These are phyloP conservation scores for Epizoanthus stellaris DNA, from an alignment of 92 coral and sea anemone genomes.

Conservation along the genomic window DNA sequence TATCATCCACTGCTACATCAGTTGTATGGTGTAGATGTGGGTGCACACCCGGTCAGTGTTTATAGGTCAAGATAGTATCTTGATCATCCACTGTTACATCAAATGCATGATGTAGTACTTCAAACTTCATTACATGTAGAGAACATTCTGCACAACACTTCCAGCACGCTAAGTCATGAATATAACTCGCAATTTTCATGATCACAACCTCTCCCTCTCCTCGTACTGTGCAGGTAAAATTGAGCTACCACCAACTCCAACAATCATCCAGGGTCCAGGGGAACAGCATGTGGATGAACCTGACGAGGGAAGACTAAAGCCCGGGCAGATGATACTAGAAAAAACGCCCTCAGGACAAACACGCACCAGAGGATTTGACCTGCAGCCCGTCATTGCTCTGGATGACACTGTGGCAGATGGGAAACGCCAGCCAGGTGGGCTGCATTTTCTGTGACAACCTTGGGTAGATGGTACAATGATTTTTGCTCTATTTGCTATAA, in stretches of 20 bases:
- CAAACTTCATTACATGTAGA: too few relatives aligned
- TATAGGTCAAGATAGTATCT: too few relatives aligned
- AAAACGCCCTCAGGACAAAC: conserved; percentile 76
- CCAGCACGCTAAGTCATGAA: too few relatives aligned
- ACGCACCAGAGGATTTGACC: conserved; percentile 74
- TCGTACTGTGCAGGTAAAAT: neutral
- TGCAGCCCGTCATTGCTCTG: conserved; percentile 74
- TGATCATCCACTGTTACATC: too few relatives aligned
- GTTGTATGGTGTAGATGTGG: too few relatives aligned
- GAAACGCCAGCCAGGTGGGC: conserved; percentile 12
- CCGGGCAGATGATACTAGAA: conserved; percentile 71
- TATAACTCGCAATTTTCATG: too few relatives aligned
- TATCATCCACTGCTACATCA: too few relatives aligned
- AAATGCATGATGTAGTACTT: too few relatives aligned
- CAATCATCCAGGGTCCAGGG: conserved; percentile 3
- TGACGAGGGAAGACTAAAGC: neutral
- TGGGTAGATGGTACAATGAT: neutral
- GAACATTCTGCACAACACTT: too few relatives aligned
- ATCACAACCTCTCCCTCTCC: neutral
- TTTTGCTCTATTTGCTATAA: too few relatives aligned
- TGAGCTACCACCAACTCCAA: conserved; percentile 23
- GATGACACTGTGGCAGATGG: conserved; percentile 40
- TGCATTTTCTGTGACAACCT: too few relatives aligned
- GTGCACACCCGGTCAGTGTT: too few relatives aligned
- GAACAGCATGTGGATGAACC: conserved; percentile 37